These are phyloP conservation scores for Scolopax bukidnonensis DNA, from an alignment of 2,797 vertebrate genomes.

Conservation along the genomic window DNA sequence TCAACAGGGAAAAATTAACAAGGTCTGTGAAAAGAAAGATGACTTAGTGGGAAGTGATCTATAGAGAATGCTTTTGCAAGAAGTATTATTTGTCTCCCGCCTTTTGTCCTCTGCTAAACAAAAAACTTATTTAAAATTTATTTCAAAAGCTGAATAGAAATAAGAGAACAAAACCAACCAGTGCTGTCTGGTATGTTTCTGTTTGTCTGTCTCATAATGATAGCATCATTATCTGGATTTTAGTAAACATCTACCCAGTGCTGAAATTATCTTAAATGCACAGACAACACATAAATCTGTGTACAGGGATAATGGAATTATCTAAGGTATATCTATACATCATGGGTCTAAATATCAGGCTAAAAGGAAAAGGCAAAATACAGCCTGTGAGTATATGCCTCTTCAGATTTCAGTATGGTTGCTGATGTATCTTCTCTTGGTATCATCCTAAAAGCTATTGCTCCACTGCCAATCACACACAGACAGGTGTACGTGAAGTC, in stretches of 20 bases:
- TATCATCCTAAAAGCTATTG: background rate
- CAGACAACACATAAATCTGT: background rate
- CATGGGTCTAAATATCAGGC: background rate
- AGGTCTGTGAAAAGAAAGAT: background rate
- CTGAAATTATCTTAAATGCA: background rate
- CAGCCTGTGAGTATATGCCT: background rate
- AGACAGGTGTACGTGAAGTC: background rate
- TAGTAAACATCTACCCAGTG: background rate
- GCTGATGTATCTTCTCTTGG: background rate
- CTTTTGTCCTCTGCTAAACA: background rate
- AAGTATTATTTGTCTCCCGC: background rate
- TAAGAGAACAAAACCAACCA: background rate
- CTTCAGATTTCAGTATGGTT: background rate
- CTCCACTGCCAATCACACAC: background rate
- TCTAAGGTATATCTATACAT: background rate
- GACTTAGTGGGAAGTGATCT: background rate
- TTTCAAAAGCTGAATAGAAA: conserved; percentile 7
- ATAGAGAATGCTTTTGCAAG: background rate
- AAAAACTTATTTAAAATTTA: background rate
- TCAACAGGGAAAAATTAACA: background rate
- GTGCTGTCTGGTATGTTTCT: background rate
- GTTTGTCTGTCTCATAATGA: background rate
- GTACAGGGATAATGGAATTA: background rate
- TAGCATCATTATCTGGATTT: background rate
- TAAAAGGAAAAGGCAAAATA: background rate